Evolutionary conservation across 2,888 invertebrate genomes (phyloP).

Genomic region (Colostygia pectinataria): DNA sequence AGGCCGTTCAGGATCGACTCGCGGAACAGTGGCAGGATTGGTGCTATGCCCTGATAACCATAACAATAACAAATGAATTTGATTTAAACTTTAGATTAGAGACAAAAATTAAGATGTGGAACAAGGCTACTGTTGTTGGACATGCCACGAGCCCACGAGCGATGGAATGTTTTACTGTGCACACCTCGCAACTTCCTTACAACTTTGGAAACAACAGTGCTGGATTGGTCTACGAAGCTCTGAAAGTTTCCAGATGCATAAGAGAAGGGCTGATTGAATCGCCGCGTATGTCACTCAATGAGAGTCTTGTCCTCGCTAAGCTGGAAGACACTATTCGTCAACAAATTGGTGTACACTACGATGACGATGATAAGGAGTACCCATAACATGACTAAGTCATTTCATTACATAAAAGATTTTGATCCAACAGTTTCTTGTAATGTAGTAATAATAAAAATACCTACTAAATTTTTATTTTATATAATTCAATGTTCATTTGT

Average conservation of each 20-base stretch:
- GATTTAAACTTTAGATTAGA: no score
- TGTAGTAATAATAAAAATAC: no score
- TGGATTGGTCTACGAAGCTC: slow-evolving; percentile 89
- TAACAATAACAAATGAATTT: no score
- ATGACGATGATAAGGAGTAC: slow-evolving; percentile 64
- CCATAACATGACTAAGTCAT: no score
- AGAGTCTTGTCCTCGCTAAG: slow-evolving; percentile 86
- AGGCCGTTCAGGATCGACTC: slow-evolving; percentile 98
- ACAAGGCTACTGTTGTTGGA: no score
- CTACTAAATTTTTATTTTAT: no score
- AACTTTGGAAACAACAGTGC: slow-evolving; percentile 88
- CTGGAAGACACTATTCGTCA: slow-evolving; percentile 88
- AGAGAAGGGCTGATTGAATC: slow-evolving; percentile 85
- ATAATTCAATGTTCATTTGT: no score
- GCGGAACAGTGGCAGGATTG: slow-evolving; percentile 96
- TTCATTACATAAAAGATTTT: no score
- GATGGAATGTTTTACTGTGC: slow-evolving; percentile 83
- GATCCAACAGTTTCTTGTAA: no score
- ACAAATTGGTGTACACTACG: slow-evolving; percentile 85
- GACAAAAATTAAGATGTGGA: no score
- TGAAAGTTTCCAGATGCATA: slow-evolving; percentile 88
- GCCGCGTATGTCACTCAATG: slow-evolving; percentile 84
- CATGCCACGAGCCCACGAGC: no score
- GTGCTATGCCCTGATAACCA: slow-evolving; percentile 89
- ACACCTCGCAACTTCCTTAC: slow-evolving; percentile 76